Base-by-base conservation (phyloP, 2,113 vertebrate genomes). In the Rattus norvegicus region DNA sequence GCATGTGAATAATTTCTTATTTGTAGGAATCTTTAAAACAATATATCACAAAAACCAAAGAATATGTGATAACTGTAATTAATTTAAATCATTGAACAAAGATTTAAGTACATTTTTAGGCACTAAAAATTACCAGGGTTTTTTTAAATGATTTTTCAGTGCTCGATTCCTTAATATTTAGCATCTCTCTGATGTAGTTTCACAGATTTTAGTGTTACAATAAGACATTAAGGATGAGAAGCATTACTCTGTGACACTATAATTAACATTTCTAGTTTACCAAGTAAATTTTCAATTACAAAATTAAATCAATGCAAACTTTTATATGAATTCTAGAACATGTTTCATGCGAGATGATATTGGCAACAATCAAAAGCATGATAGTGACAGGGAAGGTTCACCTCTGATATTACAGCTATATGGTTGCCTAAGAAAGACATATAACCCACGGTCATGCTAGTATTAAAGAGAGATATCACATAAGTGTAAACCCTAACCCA, bases 231-330 rank as follows among this genome's bases (percentile, higher is more conserved):
- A 86, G 8, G 20, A n/a, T 43, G 65, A 85, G 65, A 49, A 17
- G 7, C 43, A 67, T 75, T 47, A 43, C 22, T 47, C 11, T 36
- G 1, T 69, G 7, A 19, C 28, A 17, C 10, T 19, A 88, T 22
- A 80, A 84, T 61, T n/a, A 91, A 77, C 16, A 67, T 7, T 85
- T 80, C n/a, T 91, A 56, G 10, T 77, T 93, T 93, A 47, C n/a
- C 70, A 90, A 65, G 14, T 19, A 93, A 61, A 86, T 91, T 81
- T 56, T 90, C 39, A 61, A 28, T 2, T 86, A 52, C 92, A 28
- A 91, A 83, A 88, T 84, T 30, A 88, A 75, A 93, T 91, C 0
- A 5, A n/a, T 69, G 47, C 17, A 92, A 91, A 6, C 61, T 39
- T 59, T 89, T 67, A 67, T 30, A 12, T 13, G 4, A 67, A 56